These are phyloP conservation scores for Sminthopsis crassicaudata DNA, from an alignment of 2,113 vertebrate species.

Conservation along the genomic window DNA sequence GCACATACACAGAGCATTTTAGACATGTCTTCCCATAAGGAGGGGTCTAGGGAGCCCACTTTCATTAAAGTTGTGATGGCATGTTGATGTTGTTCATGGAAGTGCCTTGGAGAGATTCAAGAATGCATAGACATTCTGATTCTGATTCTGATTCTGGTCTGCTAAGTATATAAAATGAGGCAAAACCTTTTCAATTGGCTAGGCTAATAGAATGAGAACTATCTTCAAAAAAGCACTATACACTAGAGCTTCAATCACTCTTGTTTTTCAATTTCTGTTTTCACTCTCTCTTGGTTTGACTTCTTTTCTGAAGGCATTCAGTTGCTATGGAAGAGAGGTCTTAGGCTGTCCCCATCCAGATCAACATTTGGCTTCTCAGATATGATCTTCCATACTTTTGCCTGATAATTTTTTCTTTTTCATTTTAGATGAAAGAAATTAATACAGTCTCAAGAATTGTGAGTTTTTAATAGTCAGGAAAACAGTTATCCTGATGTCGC, in stretches of 20 bases:
- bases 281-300: background rate
- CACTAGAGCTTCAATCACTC: background rate
- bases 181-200: background rate
- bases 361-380: background rate
- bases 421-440: background rate
- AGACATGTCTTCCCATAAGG: background rate
- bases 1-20: background rate
- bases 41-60: background rate
- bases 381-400: background rate
- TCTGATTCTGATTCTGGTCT: background rate
- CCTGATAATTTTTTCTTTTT: background rate
- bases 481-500: background rate
- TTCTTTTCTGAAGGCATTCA: background rate
- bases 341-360: background rate
- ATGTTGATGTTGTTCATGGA: background rate
- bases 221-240: background rate
- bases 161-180: background rate
- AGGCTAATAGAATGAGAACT: background rate
- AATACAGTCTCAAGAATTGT: background rate
- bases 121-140: background rate
- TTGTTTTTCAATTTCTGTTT: background rate
- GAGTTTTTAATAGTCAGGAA: background rate
- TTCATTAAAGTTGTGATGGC: background rate
- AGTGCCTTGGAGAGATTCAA: background rate
- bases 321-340: background rate